phyloP scores from a whole-genome alignment of 1,140 invertebrate genomes.

The Drosophila tropicalis region DNA sequence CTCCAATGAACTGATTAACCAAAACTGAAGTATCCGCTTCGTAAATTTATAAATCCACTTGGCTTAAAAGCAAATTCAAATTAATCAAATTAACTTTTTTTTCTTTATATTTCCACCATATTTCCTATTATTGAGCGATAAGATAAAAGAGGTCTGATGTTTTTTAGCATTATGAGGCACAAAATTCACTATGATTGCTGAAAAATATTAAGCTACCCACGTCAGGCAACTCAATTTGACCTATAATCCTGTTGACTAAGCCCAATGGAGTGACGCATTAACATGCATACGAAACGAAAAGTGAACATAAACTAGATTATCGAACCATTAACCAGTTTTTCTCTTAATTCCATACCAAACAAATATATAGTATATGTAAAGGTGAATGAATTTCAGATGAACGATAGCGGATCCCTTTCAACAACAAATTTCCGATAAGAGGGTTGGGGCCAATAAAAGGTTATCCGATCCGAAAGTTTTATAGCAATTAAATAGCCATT shows the following conservation, averaged over 20 bases:
- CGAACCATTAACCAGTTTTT: too few species aligned
- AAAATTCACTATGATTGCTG: not conserved
- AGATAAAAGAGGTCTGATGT: conserved; percentile 3
- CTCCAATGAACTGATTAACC: conserved; percentile 45
- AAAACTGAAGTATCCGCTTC: conserved; percentile 37
- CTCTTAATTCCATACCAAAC: too few species aligned
- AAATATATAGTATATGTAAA: too few species aligned
- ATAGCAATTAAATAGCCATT: too few species aligned
- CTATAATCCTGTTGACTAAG: not conserved
- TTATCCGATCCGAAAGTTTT: too few species aligned
- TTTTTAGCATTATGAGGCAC: not conserved
- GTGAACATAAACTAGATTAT: not conserved
- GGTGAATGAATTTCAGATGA: too few species aligned
- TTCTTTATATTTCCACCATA: conserved; percentile 35
- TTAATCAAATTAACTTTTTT: conserved; percentile 38
- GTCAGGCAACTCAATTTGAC: not conserved
- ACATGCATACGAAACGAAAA: not conserved
- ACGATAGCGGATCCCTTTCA: too few species aligned
- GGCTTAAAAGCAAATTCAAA: conserved; percentile 26
- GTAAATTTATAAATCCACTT: conserved; percentile 29
- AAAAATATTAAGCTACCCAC: not conserved
- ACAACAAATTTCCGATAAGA: too few species aligned
- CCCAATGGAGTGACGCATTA: too few species aligned
- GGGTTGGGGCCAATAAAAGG: too few species aligned
- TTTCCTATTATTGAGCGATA: conserved; percentile 3